These are phyloP conservation scores for Eulithis prunata DNA, from an alignment of 2,888 invertebrate species.

Conservation along the genomic window DNA sequence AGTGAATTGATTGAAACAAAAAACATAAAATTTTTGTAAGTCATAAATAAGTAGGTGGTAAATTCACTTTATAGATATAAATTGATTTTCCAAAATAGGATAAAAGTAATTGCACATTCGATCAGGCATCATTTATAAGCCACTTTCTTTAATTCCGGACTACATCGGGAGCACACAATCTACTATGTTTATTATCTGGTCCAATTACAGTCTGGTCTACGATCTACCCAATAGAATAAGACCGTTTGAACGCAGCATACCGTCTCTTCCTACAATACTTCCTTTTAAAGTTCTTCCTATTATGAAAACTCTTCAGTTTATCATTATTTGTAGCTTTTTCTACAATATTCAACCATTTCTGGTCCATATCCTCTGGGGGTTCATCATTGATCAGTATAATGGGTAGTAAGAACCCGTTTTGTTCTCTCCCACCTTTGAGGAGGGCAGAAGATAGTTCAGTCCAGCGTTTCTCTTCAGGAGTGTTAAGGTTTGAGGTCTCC, in stretches of 20 bases:
- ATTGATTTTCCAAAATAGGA: too few relatives aligned
- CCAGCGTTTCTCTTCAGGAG: slow-evolving; percentile 59
- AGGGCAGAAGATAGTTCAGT: slow-evolving; percentile 55
- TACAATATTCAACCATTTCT: slow-evolving; percentile 66
- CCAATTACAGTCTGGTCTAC: background rate
- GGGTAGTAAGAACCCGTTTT: slow-evolving; percentile 55
- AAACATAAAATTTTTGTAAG: too few relatives aligned
- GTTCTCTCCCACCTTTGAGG: slow-evolving; percentile 56
- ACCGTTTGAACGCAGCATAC: slow-evolving; percentile 71
- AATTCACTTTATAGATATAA: too few relatives aligned
- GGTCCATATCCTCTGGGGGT: slow-evolving; percentile 72
- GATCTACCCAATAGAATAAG: slow-evolving; percentile 67
- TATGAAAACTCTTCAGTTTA: slow-evolving; percentile 63
- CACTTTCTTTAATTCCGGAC: too few relatives aligned
- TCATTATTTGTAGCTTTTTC: slow-evolving; percentile 63
- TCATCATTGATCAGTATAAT: slow-evolving; percentile 76
- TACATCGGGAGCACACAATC: too few relatives aligned
- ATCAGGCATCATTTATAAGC: background rate
- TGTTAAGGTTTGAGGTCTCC: slow-evolving; percentile 56
- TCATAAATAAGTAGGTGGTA: too few relatives aligned
- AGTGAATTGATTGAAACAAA: too few relatives aligned
- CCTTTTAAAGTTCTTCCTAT: slow-evolving; percentile 65
- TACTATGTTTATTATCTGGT: background rate
- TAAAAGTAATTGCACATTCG: too few relatives aligned
- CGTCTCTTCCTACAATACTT: slow-evolving; percentile 71